Conservation (phyloP, 2,888 invertebrate genomes). For the Galerucella calmariensis region DNA sequence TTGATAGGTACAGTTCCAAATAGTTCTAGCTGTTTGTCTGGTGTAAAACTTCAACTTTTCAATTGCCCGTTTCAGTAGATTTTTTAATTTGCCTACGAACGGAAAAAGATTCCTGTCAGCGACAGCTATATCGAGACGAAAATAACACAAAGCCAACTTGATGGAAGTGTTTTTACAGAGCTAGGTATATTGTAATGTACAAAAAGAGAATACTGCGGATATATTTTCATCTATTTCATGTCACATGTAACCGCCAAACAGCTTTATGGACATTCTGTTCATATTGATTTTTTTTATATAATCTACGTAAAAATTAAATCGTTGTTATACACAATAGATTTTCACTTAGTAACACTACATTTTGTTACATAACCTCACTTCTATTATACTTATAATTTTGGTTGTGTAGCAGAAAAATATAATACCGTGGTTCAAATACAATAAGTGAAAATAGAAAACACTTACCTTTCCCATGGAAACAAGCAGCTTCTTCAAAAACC, state of each 20-base stretch:
- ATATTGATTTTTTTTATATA: slow-evolving; percentile 14
- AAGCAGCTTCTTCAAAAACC: too few relatives aligned
- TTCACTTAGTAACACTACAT: too few relatives aligned
- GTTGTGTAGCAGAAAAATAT: too few relatives aligned
- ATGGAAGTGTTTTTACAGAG: slow-evolving; percentile 2
- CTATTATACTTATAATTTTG: too few relatives aligned
- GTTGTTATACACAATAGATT: background rate
- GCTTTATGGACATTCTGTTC: background rate
- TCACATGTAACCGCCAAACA: background rate
- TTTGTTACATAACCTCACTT: too few relatives aligned
- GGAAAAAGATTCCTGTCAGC: slow-evolving; percentile 3
- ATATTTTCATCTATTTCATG: slow-evolving; percentile 1
- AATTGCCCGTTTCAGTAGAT: background rate
- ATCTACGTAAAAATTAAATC: background rate
- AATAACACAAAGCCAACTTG: slow-evolving; percentile 8
- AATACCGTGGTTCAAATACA: too few relatives aligned
- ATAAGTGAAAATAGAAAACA: too few relatives aligned
- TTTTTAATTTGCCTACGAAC: background rate
- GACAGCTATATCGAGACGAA: background rate
- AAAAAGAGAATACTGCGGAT: background rate
- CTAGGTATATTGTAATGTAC: background rate
- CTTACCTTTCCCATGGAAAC: too few relatives aligned
- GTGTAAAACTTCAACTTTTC: too few relatives aligned
- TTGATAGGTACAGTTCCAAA: too few relatives aligned
- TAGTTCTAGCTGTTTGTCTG: too few relatives aligned